Evolutionary conservation across 2,888 invertebrate species (phyloP), one percentile per base, ranked within the genome.

Genomic region (Tetragonisca angustula): DNA sequence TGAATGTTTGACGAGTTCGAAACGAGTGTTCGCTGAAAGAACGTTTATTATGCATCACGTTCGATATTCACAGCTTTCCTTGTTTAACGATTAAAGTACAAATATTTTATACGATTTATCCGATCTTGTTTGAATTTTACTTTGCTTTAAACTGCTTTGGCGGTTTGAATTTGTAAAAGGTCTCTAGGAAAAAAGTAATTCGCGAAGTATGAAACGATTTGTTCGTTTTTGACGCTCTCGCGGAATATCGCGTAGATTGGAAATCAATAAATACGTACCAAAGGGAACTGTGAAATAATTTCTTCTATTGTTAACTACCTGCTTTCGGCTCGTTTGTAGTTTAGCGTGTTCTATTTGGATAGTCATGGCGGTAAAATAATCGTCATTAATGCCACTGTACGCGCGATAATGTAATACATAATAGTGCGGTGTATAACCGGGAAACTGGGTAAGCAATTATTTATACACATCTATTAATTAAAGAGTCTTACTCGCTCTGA

Each of bases 391-490:
- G 11, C 27, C 5, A 36, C 13, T 49, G 19, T 52, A 9, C 21
- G 13, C 21, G 13, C 54, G 54, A 6, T 17, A 11, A 5, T 11
- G n/a, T 49, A n/a, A 2, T 9, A 27, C 15, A 13, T 32, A 50
- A 43, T 56, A 17, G n/a, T 49, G 19, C 21, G 4, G 13, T 43
- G 27, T n/a, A 4, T 65, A 32, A 56, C 13, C 54, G 21, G 43
- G 9, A 56, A 64, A 54, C 54, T 27, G 17, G 24, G 17, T 17
- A 65, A 72, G 65, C 49, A 6, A 49, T 77, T 65, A 19, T 71
- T 32, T 54, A 72, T 49, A 21, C 17, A 27, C 27, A 43, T 27
- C 0, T 49, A 56, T n/a, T 56, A 54, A 72, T 72, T 64, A 64
- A 11, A 43, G 36, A 36, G 32, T n/a, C 32, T 4, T 17, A 27